Conservation (phyloP, 2,888 invertebrate genomes). For the Crocallis elinguaria region DNA sequence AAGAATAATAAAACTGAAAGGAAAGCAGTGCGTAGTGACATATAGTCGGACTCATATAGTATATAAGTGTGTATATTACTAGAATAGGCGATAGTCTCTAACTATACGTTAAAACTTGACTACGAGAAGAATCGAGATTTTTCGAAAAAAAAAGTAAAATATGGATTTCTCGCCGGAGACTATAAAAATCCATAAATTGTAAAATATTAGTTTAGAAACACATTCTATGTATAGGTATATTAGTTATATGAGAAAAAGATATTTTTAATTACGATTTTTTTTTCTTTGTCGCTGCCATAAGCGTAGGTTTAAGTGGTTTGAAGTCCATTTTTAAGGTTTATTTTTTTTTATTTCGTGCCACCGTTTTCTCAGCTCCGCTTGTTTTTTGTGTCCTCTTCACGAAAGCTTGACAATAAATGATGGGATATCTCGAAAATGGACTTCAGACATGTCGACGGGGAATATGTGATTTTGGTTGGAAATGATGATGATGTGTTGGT, state of each 20-base stretch:
- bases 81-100: constrained; percentile 64
- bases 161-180: constrained; percentile 38
- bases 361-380: constrained; percentile 10
- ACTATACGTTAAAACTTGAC: constrained; percentile 20
- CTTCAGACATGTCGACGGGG: constrained; percentile 26
- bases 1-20: constrained; percentile 13
- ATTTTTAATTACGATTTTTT: constrained; percentile 68
- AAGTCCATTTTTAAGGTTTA: constrained; percentile 54
- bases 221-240: constrained; percentile 56
- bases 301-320: constrained; percentile 57
- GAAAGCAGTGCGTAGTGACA: constrained; percentile 68
- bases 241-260: constrained; percentile 72
- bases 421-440: constrained; percentile 29
- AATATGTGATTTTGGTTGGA: constrained; percentile 30
- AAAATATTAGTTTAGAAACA: constrained; percentile 64
- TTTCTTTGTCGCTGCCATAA: constrained; percentile 74
- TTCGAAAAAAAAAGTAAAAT: constrained; percentile 7
- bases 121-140: constrained; percentile 36
- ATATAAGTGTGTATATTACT: constrained; percentile 68
- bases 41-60: constrained; percentile 59
- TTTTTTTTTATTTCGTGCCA: constrained; percentile 16
- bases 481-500: constrained; percentile 21
- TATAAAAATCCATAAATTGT: constrained; percentile 55
- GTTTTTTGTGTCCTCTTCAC: constrained; percentile 22
- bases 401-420: constrained; percentile 40